Conservation (phyloP, 2,113 vertebrate species). For the Capreolus pygargus region DNA sequence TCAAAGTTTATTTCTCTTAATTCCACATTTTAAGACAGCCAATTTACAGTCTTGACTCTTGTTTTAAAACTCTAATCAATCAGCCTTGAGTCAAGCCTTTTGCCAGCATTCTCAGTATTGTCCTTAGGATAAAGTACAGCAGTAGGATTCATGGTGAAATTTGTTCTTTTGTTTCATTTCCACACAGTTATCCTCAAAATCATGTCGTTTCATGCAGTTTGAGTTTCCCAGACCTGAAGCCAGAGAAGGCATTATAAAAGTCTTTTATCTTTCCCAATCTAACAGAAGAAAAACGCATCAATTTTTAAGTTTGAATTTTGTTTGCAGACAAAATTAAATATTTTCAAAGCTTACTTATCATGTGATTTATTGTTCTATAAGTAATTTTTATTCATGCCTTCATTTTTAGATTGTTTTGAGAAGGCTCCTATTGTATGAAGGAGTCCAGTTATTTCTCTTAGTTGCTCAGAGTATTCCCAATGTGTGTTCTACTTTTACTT, state of each 20-base stretch:
- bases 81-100: not conserved
- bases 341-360: not conserved
- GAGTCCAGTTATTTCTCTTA: not conserved
- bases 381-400: not conserved
- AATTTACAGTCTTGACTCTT: not conserved
- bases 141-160: not conserved
- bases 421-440: not conserved
- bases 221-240: not conserved
- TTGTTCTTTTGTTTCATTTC: fast-evolving
- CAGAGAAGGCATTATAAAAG: fast-evolving
- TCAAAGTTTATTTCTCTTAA: not conserved
- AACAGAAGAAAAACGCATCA: not conserved
- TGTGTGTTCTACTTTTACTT: not conserved
- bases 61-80: not conserved
- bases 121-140: not conserved
- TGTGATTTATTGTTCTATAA: not conserved
- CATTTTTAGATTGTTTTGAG: not conserved
- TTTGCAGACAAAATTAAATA: not conserved
- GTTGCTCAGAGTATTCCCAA: not conserved
- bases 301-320: not conserved
- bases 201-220: fast-evolving
- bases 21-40: not conserved
- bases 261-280: not conserved
- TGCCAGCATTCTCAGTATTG: not conserved
- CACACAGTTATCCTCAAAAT: not conserved